Conservation (phyloP, 2,797 vertebrate genomes). For the Molossus molossus region DNA sequence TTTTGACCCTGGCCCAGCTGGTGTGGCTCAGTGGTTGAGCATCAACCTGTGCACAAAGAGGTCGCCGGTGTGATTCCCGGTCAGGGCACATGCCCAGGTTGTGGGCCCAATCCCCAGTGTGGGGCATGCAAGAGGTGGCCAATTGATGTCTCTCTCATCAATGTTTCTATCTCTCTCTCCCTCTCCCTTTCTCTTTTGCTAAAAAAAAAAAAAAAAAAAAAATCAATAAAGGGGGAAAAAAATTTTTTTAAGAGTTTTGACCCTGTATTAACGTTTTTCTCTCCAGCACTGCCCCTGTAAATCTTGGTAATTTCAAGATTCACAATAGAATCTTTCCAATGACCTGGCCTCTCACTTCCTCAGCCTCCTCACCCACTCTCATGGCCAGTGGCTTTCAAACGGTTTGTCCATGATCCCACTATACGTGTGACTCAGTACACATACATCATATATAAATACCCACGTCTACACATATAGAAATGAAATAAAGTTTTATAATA, state of each 20-base stretch:
- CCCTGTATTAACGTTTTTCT: constrained; percentile 15
- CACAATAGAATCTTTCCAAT: not conserved
- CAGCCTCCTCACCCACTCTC: not conserved
- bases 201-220: no score
- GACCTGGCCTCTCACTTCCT: not conserved
- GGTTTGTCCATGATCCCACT: not conserved
- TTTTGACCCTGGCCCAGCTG: not conserved
- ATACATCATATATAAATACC: not conserved
- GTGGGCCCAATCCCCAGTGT: no score
- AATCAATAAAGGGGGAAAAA: no score
- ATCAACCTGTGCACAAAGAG: no score
- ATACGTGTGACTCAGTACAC: not conserved
- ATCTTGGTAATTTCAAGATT: not conserved
- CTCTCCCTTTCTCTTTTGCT: no score
- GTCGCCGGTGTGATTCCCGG: no score
- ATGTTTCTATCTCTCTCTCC: no score
- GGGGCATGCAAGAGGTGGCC: no score
- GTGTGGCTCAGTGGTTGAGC: no score
- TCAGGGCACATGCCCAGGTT: no score
- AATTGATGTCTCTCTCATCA: no score
- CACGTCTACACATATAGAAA: not conserved
- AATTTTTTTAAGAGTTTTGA: not conserved
- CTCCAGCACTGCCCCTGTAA: not conserved
- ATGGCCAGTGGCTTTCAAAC: not conserved
- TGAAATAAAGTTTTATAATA: not conserved